Base-by-base conservation (phyloP, 2,888 invertebrate species). In the Eupithecia dodoneata region DNA sequence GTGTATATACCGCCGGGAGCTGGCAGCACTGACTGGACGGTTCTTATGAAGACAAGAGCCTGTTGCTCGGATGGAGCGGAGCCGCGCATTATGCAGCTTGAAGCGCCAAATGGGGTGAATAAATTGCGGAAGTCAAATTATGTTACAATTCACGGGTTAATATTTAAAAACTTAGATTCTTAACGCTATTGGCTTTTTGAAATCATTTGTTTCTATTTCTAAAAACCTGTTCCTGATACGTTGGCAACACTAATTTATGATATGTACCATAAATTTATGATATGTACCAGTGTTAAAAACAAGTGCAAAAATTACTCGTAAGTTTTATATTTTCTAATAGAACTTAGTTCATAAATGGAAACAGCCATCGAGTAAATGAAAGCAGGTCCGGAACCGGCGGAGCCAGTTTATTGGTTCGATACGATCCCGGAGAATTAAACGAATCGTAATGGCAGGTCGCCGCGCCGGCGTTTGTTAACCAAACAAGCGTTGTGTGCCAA, bases 401-500 rank as follows among this genome's bases (percentile, higher is more conserved):
- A 75, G 76, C 78, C 80, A 76, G 78, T 79, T 78, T 81, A 81
- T 81, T 78, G 79, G 81, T 81, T 83, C 83, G 81, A 80, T 81
- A 83, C 81, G 76, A 81, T 80, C 80, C 80, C 81, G 70, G 75
- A 75, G 77, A 81, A 81, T 81, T 80, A 80, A 83, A 83, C 81
- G 81, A 83, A 83, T 81, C 79, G 81, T 83, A 81, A 81, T 81
- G 81, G 80, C 77, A 78, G 79, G 76, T 80, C 82, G 79, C 74
- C 79, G 77, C 82, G 79, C 74, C 79, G 78, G 80, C 81, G 80
- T 80, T 81, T 81, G 81, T 81, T 79, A 80, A 80, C 80, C 81
- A 78, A 81, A 82, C 80, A 81, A 89, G 87, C 63, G 63, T 88
- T 90, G 89, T 90, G 91, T 89, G 88, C 87, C 85, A 88, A 87